These are phyloP conservation scores for Rafetus swinhoei DNA, from an alignment of 2,113 vertebrate species.

Conservation along the genomic window DNA sequence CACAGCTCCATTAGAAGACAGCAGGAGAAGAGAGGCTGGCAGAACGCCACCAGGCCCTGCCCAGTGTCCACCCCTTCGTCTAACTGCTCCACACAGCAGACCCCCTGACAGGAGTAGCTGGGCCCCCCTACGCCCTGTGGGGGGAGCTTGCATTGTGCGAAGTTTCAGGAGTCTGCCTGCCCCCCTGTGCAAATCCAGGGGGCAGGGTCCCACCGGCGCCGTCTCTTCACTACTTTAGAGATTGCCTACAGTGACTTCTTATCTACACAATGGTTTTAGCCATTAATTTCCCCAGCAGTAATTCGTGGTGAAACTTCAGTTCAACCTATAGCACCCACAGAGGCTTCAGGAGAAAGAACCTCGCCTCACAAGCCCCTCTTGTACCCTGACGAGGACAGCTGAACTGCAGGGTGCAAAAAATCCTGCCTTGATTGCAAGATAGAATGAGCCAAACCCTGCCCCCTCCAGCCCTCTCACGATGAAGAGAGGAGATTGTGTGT, in stretches of 20 bases:
- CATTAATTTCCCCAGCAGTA: too few relatives aligned
- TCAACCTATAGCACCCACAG: neutral
- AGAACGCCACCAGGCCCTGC: conserved; percentile 12
- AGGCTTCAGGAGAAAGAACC: neutral
- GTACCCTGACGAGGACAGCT: neutral
- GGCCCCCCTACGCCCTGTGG: neutral
- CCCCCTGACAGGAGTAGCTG: too few relatives aligned
- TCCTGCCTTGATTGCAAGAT: neutral
- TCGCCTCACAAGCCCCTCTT: neutral
- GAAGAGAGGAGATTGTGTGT: neutral
- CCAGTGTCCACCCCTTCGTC: neutral
- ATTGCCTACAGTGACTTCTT: too few relatives aligned
- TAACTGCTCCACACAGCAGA: too few relatives aligned
- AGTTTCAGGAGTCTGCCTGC: neutral
- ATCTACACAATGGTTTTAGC: too few relatives aligned
- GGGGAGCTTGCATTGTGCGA: neutral
- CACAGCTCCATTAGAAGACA: conserved; percentile 31
- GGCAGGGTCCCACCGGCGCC: neutral
- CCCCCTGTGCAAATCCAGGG: rapidly evolving
- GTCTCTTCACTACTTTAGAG: too few relatives aligned
- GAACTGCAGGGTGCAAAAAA: neutral
- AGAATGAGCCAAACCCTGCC: neutral
- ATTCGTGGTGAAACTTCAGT: too few relatives aligned
- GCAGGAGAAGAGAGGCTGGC: conserved; percentile 18
- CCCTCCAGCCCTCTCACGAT: neutral